Base-by-base conservation (phyloP, 2,797 vertebrate species). In the Sebastiscus albofasciatus region DNA sequence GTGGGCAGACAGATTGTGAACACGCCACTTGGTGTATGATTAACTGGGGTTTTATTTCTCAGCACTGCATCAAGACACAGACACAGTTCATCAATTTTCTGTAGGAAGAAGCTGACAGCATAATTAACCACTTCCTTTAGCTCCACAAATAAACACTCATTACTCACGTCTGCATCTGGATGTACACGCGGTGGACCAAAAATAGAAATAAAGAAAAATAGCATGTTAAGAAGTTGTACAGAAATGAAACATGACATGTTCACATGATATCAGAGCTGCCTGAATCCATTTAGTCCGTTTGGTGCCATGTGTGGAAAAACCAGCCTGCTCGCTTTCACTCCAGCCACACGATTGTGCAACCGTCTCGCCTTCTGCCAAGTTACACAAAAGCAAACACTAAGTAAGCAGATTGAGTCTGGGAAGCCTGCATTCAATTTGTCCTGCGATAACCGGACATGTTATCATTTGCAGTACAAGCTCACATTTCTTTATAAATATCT, bases 91-190 rank as follows among this genome's bases (percentile, higher is more conserved):
- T 90, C 85, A 82, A 42, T 82, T 91, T 89, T 75, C 56, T 72
- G 73, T 81, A 80, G 83, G 83, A 91, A 87, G 79, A 85, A 42
- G 81, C 78, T 86, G 90, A 90, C 87, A 87, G 81, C 69, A 66
- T 90, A 93, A 93, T 92, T 83, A 92, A 87, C 84, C 90, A 90
- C 88, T 89, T 92, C 88, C 88, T 88, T 83, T 85, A 75, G 80
- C 74, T 74, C 42, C 52, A 29, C 80, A 86, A 82, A 92, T 87
- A 92, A 91, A 90, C 90, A 88, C 58, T 81, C 84, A 90, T 94
- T 80, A 90, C 72, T 90, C 88, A 89, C 73, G 72, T 82, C 60
- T 67, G 77, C 68, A 82, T 85, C 67, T 87, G 83, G 65, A 80
- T 59, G 67, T 77, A 65, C 58, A 67, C 12, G 29, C 34, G 6